Conservation (phyloP, 2,888 invertebrate species). For the Ypsolopha scabrella region DNA sequence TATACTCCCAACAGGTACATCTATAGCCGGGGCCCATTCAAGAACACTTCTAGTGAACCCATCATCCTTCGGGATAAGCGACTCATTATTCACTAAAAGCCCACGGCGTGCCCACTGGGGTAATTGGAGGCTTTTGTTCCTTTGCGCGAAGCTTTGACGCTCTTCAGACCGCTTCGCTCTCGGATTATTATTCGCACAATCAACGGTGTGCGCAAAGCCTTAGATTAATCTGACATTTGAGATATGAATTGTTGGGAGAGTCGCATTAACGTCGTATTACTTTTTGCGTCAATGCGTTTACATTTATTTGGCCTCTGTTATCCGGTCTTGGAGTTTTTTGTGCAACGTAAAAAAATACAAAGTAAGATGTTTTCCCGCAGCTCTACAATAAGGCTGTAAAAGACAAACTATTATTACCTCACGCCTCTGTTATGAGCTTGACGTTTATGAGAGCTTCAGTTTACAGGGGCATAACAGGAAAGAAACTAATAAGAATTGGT, state of each 20-base stretch:
- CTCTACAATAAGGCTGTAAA: conserved; percentile 2
- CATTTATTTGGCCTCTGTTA: not conserved
- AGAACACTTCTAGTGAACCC: conserved; percentile 57
- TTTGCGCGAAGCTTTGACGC: conserved; percentile 57
- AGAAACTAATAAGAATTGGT: not conserved
- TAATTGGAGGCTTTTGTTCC: conserved; percentile 67
- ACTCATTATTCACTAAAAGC: conserved; percentile 69
- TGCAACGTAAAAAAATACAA: not conserved
- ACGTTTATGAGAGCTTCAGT: not conserved
- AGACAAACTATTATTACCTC: not conserved
- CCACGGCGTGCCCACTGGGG: conserved; percentile 61
- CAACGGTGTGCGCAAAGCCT: conserved; percentile 43
- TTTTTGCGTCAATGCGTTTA: conserved; percentile 21
- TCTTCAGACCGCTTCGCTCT: conserved; percentile 30
- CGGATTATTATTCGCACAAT: conserved; percentile 61
- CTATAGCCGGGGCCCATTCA: conserved; percentile 33
- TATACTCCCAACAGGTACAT: too few relatives aligned
- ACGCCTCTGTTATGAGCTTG: not conserved
- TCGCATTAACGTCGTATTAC: conserved; percentile 37
- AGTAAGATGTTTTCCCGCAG: not conserved
- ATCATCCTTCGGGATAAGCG: conserved; percentile 59
- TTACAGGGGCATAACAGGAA: not conserved
- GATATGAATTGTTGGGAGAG: conserved; percentile 42
- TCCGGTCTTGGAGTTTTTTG: not conserved
- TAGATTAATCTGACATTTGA: conserved; percentile 56